Base-by-base conservation (phyloP, 2,888 invertebrate genomes). In the Diadegma fenestrale region DNA sequence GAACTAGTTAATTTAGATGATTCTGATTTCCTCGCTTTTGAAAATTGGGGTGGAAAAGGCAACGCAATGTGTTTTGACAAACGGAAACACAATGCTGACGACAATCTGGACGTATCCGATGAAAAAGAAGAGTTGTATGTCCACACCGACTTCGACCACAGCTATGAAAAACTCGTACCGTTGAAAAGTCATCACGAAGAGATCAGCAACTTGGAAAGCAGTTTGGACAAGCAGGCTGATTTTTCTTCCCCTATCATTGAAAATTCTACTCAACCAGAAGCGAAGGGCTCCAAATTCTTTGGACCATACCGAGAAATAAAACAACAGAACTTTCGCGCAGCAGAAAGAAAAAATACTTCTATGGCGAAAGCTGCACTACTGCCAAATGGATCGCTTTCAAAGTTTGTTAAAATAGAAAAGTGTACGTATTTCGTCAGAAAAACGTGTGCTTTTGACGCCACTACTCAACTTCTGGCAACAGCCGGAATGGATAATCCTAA, bases 401-500 rank as follows among this genome's bases (percentile, higher is more conserved):
- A 26, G 26, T n/a, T 37, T 43, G 68, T 73, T 3, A 30, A 66
- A 51, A 33, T 79, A 51, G 58, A 79, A 22, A 48, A 43, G 17
- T 33, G 48, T 51, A 30, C 33, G 26, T 73, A 73, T 43, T 69
- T 43, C 30, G 54, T 79, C 10, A 37, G 19, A 45, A 73, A 61
- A 45, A 79, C 61, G 7, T 83, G 75, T 37, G 63, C 48, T 14
- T 83, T 79, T 61, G 73, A 79, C 22, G 26, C 73, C 37, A 43
- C 73, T 22, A 51, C 30, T 43, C 75, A 73, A 22, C 17, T 79
- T 17, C 66, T 83, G 1, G 43, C 73, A 41, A 83, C 41, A 17
- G 83, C 83, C 48, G 79, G 22, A 33, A 61, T 79, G 10, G 79
- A 83, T 19, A 54, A 79, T 37, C 37, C 26, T 51, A 33, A 79